Conservation (phyloP, 2,113 vertebrate species). For the Ardeotis arabs region DNA sequence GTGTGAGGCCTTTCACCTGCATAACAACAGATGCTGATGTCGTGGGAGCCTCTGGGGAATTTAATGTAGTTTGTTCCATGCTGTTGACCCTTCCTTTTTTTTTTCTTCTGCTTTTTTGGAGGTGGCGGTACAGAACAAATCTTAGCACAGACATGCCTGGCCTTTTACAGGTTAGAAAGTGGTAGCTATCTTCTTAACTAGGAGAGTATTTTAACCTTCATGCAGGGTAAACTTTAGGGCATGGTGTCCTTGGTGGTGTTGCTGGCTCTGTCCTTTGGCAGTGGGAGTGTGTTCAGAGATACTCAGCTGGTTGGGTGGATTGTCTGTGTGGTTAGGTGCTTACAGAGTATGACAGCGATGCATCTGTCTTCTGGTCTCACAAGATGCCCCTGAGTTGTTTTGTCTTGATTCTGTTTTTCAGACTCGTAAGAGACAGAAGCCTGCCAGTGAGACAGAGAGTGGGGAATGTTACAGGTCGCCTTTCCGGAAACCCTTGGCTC, state of each 20-base stretch:
- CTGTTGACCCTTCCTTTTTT: not conserved
- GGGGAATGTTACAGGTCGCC: constrained; percentile 79
- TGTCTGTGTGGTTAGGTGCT: not conserved
- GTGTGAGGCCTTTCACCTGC: not conserved
- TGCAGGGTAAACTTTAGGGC: not conserved
- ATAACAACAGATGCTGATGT: not conserved
- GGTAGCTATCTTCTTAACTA: not conserved
- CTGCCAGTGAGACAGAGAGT: not conserved
- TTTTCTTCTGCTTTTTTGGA: not conserved
- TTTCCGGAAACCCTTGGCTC: constrained; percentile 86
- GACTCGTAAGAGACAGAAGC: constrained; percentile 79
- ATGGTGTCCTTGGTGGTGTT: not conserved
- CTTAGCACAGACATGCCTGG: rapidly evolving
- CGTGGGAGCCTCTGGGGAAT: not conserved
- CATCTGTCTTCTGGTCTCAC: not conserved
- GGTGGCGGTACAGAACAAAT: rapidly evolving
- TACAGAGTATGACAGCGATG: not conserved
- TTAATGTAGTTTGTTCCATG: not conserved
- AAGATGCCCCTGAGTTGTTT: not conserved
- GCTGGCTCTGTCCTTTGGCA: not conserved
- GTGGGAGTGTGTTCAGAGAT: not conserved
- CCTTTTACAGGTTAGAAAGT: not conserved
- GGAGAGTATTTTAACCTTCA: not conserved
- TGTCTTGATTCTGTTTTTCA: constrained; percentile 51
- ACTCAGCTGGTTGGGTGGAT: not conserved